Evolutionary conservation across 2,888 invertebrate genomes (phyloP), one percentile per base, ranked within the genome.

Genomic region (Xestia c-nigrum): DNA sequence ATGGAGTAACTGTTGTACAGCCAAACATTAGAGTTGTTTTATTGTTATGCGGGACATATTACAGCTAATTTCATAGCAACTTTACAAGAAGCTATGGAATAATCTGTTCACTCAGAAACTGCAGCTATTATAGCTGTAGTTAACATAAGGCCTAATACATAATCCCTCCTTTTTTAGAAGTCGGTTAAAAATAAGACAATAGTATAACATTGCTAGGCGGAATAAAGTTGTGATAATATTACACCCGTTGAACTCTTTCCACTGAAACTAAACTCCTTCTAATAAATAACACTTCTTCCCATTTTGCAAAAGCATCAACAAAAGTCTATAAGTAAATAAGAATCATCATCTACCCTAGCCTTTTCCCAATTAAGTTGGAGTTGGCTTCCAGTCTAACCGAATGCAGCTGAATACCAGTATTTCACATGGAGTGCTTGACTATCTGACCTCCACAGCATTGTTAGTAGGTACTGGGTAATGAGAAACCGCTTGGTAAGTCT

Each of bases 1-100:
- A 69, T 50, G 21, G 21, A 59, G 12, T 63, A 38, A 59, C 21
- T 46, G 38, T 65, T 70, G 40, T 65, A 46, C 12, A 52, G 43
- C 7, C 14, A 0, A 12, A 24, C 19, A 64, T 64, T 68, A 50
- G 55, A 24, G 10, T 12, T 50, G 21, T 21, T 40, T 47, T 55
- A 78, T 66, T 74, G 57, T 59, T 19, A 68, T 61, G 66, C 16
- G 38, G 14, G 16, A 59, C 24, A 24, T 57, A 24, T 6, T 59
- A 1, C 16, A 16, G 59, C 31, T 59, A 16, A 31, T 57, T 57
- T 57, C 1, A 57, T 31, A 57, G 57, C 57, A 24, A 31, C 3
- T 16, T 3, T 31, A 59, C 59, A 31, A 59, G 31, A 31, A 16
- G 59, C 16, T 59, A 9, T 59, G 24, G 7, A 57, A 31, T 31